Evolutionary conservation across 2,888 invertebrate species (phyloP).

Genomic region (Epinotia demarniana): DNA sequence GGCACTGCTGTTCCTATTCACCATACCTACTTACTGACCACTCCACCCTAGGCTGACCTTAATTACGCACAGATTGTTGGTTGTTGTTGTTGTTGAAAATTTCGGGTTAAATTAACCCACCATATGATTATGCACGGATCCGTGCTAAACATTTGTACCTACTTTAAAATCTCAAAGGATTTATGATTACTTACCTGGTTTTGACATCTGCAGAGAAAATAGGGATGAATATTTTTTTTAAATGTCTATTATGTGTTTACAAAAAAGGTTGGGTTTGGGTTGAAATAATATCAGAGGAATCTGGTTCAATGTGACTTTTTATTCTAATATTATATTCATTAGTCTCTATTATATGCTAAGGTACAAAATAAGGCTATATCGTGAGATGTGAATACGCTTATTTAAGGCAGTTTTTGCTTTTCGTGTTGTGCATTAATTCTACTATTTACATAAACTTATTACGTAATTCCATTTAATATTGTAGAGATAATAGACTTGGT

Average conservation of each 20-base stretch:
- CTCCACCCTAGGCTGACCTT: no score
- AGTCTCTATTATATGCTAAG: conserved; percentile 60
- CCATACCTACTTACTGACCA: neutral
- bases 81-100: neutral
- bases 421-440: conserved; percentile 71
- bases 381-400: conserved; percentile 80
- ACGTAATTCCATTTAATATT: conserved; percentile 53
- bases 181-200: no score
- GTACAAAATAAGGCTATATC: conserved; percentile 83
- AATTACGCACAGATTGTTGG: neutral
- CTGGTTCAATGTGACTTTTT: conserved; percentile 65
- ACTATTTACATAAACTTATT: conserved; percentile 67
- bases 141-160: no score
- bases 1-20: neutral
- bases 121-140: no score
- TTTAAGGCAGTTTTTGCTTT: conserved; percentile 80
- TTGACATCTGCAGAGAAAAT: neutral
- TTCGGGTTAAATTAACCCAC: neutral
- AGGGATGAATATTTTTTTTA: neutral
- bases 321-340: conserved; percentile 55
- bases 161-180: no score
- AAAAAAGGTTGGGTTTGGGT: neutral
- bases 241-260: neutral
- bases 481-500: conserved; percentile 70
- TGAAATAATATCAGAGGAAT: conserved; percentile 58